Conservation (phyloP, 2,888 invertebrate genomes). For the Gryllus longicercus region DNA sequence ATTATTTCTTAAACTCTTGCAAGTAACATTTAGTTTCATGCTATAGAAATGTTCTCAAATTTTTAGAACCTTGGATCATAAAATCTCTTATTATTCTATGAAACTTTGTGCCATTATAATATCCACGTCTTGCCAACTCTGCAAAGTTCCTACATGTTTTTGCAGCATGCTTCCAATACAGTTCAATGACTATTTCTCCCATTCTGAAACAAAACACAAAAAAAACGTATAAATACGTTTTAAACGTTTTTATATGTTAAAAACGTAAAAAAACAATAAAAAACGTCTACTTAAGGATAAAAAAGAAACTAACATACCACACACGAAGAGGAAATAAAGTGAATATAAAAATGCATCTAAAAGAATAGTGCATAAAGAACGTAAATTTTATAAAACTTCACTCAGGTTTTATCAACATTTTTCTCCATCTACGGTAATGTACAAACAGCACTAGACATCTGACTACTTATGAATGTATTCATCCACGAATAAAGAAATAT, state of each 20-base stretch:
- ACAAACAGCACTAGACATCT: too few species aligned
- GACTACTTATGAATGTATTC: too few species aligned
- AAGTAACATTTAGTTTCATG: not conserved
- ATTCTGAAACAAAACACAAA: conserved; percentile 60
- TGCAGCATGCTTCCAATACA: conserved; percentile 99
- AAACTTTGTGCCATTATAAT: conserved; percentile 94
- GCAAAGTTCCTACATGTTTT: conserved; percentile 96
- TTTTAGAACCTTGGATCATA: conserved; percentile 72
- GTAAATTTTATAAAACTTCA: not conserved
- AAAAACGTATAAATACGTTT: too few species aligned
- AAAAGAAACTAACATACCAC: not conserved
- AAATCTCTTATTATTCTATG: conserved; percentile 93
- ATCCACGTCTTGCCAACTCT: conserved; percentile 86
- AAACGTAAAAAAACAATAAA: conserved; percentile 26
- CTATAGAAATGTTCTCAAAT: not conserved
- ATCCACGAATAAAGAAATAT: too few species aligned
- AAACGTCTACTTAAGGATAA: not conserved
- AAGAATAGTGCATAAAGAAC: conserved; percentile 21
- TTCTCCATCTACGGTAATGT: too few species aligned
- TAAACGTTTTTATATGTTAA: too few species aligned
- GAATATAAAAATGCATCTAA: not conserved
- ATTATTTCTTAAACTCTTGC: not conserved
- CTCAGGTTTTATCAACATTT: not conserved
- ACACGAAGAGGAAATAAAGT: too few species aligned
- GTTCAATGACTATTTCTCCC: conserved; percentile 86